phyloP scores from a whole-genome alignment of 2,888 invertebrate species.

The Heteromyza rotundicornis region DNA sequence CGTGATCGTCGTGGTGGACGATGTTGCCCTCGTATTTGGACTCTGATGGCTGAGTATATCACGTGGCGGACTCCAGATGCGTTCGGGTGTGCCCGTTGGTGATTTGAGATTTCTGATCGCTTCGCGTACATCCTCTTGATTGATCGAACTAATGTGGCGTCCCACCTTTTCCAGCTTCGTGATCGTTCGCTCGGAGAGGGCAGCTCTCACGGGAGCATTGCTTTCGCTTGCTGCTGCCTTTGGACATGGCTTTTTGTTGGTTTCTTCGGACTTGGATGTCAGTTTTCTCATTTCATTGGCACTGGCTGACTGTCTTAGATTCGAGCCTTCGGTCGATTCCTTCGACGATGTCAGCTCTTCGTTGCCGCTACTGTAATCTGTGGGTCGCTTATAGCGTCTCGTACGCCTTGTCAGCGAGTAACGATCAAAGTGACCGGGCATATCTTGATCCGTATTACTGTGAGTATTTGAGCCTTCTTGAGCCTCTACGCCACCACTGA shows the following conservation, averaged over 20 bases:
- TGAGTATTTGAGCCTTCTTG: background rate
- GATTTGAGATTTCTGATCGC: constrained; percentile 72
- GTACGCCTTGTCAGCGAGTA: constrained; percentile 83
- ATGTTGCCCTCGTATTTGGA: constrained; percentile 24
- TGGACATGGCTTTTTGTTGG: constrained; percentile 40
- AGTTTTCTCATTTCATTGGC: constrained; percentile 37
- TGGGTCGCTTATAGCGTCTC: constrained; percentile 75
- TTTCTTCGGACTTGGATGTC: constrained; percentile 26
- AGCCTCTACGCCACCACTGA: background rate
- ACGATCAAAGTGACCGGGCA: constrained; percentile 79
- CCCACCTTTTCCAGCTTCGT: constrained; percentile 64
- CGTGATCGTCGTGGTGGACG: constrained; percentile 20
- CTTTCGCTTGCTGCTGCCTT: constrained; percentile 55
- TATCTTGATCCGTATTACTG: constrained; percentile 56
- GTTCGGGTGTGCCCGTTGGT: constrained; percentile 69
- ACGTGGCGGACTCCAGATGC: constrained; percentile 67
- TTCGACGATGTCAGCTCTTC: constrained; percentile 64
- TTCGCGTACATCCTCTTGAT: constrained; percentile 74
- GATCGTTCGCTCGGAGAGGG: constrained; percentile 47
- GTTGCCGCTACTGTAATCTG: constrained; percentile 68
- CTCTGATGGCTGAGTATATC: constrained; percentile 46
- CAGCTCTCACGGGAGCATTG: background rate
- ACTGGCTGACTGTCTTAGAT: constrained; percentile 41
- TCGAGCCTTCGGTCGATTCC: constrained; percentile 47
- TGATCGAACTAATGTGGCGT: constrained; percentile 73